Percentiles rank a stretch among this genome's conserved stretches.
These are phyloP conservation scores for Melanotaenia nigrans DNA, from an alignment of 2,797 vertebrate genomes.

Conservation along the genomic window DNA sequence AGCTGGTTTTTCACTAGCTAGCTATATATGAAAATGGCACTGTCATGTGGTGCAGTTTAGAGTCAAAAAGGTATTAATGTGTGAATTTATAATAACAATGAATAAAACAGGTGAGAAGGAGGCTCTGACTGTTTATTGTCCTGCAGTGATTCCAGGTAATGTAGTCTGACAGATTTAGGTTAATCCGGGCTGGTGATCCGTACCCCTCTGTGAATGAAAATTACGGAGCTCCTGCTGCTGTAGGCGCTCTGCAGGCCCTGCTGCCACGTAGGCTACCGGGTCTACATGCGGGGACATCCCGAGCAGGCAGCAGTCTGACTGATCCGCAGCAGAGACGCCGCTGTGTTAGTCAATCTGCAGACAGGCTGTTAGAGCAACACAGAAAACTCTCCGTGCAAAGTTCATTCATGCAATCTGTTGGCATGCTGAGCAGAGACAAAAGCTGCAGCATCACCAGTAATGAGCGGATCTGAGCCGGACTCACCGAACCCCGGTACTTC, in stretches of 20 bases:
- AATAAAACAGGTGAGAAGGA: neutral
- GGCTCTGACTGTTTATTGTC: no score
- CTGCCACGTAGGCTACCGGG: no score
- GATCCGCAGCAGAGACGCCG: neutral
- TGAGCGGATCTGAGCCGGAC: slow-evolving; percentile 63
- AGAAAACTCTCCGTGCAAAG: slow-evolving; percentile 11
- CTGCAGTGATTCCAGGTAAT: neutral
- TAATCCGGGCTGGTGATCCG: neutral
- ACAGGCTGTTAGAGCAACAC: neutral
- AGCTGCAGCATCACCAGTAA: neutral
- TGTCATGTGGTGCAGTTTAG: no score
- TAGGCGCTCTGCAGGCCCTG: slow-evolving; percentile 50
- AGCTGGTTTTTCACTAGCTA: no score
- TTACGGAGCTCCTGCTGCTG: slow-evolving; percentile 23
- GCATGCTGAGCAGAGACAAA: neutral
- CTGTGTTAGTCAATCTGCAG: slow-evolving; percentile 35
- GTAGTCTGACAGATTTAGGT: neutral
- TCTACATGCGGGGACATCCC: neutral
- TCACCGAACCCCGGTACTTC: slow-evolving; percentile 97
- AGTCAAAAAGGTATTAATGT: no score
- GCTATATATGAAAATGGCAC: no score
- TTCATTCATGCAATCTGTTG: slow-evolving; percentile 12
- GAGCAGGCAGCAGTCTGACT: neutral
- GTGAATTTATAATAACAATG: no score
- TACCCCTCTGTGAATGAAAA: slow-evolving; percentile 34